These are phyloP conservation scores for Tetrao urogallus DNA, from an alignment of 2,113 vertebrate genomes.

Conservation along the genomic window DNA sequence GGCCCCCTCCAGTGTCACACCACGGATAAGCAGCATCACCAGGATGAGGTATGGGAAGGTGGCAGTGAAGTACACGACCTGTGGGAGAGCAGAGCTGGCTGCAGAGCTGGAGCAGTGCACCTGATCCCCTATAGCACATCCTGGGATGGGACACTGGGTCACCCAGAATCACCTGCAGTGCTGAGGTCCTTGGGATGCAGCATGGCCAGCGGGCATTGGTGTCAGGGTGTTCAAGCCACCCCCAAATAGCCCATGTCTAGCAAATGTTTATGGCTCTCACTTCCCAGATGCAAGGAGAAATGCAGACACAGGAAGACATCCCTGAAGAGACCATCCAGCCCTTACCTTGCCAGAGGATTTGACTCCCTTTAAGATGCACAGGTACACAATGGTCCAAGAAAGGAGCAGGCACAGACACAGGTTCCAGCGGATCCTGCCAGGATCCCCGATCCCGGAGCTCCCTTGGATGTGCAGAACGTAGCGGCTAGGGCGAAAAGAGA, in stretches of 20 bases:
- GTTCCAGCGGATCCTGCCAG: slow-evolving; percentile 82
- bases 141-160: neutral
- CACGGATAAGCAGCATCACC: slow-evolving; percentile 83
- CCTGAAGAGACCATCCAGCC: neutral
- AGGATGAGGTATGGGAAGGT: slow-evolving; percentile 86
- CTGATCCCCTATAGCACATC: neutral
- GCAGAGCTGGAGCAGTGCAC: neutral
- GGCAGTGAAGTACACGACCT: slow-evolving; percentile 87
- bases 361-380: slow-evolving; percentile 85
- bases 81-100: neutral
- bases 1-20: slow-evolving; percentile 83
- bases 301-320: accelerated
- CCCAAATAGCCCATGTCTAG: neutral
- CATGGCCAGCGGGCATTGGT: accelerated
- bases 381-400: slow-evolving; percentile 83
- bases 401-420: slow-evolving; percentile 84
- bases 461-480: slow-evolving; percentile 85
- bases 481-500: slow-evolving; percentile 71
- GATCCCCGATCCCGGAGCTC: slow-evolving; percentile 81
- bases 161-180: accelerated
- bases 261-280: neutral
- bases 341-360: slow-evolving; percentile 87
- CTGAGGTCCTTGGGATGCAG: neutral
- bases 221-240: neutral
- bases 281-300: neutral